phyloP scores from a whole-genome alignment of 2,888 invertebrate genomes.

The Agonopterix alstromeriana region DNA sequence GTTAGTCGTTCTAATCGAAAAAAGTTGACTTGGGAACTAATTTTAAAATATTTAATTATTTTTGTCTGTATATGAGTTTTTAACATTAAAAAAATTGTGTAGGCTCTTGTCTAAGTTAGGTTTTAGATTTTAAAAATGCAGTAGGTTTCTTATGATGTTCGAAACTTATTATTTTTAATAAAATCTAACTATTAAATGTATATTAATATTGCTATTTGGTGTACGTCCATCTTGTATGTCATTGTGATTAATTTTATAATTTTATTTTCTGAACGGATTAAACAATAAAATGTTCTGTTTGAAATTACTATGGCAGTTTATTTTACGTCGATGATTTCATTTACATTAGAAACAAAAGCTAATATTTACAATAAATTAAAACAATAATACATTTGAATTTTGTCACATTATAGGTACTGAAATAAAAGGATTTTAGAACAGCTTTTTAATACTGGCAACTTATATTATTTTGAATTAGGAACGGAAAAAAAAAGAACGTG shows the following conservation, averaged over 20 bases:
- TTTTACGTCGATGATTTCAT: neutral
- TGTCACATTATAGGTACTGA: no score
- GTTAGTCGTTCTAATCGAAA: neutral
- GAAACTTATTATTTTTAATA: conserved; percentile 43
- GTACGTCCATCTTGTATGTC: conserved; percentile 75
- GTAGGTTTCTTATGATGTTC: conserved; percentile 52
- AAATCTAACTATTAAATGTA: conserved; percentile 67
- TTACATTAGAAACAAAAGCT: no score
- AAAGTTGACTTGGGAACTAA: conserved; percentile 41
- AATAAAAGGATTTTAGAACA: no score
- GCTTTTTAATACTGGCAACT: no score
- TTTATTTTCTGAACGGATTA: conserved; percentile 74
- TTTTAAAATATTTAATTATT: conserved; percentile 52
- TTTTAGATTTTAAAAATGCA: conserved; percentile 40
- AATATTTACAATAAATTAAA: no score
- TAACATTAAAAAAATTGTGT: conserved; percentile 49
- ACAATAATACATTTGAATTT: no score
- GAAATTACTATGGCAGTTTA: conserved; percentile 61
- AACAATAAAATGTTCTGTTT: conserved; percentile 77
- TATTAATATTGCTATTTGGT: conserved; percentile 67
- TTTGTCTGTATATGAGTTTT: conserved; percentile 75
- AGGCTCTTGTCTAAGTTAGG: conserved; percentile 69
- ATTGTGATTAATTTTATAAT: conserved; percentile 70
- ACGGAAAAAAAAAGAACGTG: neutral
- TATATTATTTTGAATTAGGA: neutral